Evolutionary conservation across 1,140 invertebrate species (phyloP).

Genomic region (Harpegnathos saltator): DNA sequence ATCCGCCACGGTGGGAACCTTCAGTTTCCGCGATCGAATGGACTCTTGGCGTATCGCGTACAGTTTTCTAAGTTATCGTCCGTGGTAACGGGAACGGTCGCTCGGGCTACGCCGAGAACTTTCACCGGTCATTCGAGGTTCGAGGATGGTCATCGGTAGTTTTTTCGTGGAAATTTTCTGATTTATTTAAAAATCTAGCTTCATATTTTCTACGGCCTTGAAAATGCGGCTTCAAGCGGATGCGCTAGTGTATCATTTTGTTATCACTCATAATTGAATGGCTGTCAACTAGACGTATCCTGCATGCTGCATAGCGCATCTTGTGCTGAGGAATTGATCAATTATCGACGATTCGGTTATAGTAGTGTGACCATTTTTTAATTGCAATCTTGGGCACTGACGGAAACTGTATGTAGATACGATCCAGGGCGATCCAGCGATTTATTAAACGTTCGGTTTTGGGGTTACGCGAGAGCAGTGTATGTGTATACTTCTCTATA

Average conservation of each 20-base stretch:
- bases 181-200: not conserved
- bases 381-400: not conserved
- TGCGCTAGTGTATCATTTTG: too few species aligned
- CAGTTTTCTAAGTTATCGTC: constrained; percentile 37
- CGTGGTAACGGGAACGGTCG: not conserved
- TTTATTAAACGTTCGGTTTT: constrained; percentile 25
- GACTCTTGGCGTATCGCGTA: not conserved
- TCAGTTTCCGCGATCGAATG: not conserved
- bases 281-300: not conserved
- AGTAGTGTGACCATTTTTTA: constrained; percentile 1
- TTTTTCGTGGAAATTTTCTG: not conserved
- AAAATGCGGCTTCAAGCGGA: too few species aligned
- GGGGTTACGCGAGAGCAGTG: constrained; percentile 3
- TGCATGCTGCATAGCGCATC: not conserved
- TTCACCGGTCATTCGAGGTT: not conserved
- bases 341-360: not conserved
- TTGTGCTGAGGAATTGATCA: not conserved
- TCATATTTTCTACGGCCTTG: too few species aligned
- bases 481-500: constrained; percentile 35
- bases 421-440: constrained; percentile 14
- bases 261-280: too few species aligned
- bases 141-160: too few species aligned
- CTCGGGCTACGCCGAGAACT: not conserved
- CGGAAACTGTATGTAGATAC: constrained; percentile 32
- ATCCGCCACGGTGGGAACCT: constrained; percentile 3